Evolutionary conservation across 2,888 invertebrate genomes (phyloP), one percentile per base, ranked within the genome.

Genomic region (Mesorhabditis sp.): DNA sequence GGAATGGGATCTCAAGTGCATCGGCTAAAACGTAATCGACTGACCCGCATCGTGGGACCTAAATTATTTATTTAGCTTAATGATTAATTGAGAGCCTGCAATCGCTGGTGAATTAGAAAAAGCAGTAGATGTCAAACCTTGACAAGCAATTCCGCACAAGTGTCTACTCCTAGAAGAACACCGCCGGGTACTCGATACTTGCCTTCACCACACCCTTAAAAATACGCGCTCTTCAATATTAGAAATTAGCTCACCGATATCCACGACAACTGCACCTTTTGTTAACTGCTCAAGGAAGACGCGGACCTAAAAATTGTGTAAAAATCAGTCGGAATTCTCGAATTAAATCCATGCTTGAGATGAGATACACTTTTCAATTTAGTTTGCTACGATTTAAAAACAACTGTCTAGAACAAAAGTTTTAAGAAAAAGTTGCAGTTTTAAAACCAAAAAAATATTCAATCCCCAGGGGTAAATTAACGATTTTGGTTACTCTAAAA

Each of bases 101-200:
- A n/a, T 50, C n/a, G 58, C n/a, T 50, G 7, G 2, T 50, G n/a
- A 50, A 50, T 10, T 13, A 50, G n/a, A 50, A 50, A 69, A 65
- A n/a, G 15, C 13, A 7, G 15, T 28, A 41, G 65, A n/a, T 71
- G 64, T 43, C 68, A 73, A 6, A 75, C 74, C 43, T 69, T 71
- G n/a, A 72, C n/a, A 4, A 82, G 67, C 7, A 81, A 75, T 70
- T 82, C 82, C 10, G 79, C 45, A 68, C 82, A 82, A 43, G 76
- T 80, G 70, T 82, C 82, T 43, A 82, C 72, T 28, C 82, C 82
- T 45, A 82, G 72, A 42, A 77, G 73, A 58, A 76, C 73, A 58
- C 77, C 70, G 13, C 72, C 72, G n/a, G 69, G 70, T n/a, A 75
- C 73, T 43, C 72, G 71, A 71, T 82, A 80, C 67, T 82, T 83